Evolutionary conservation across 23 tunicate species (phyloP).

Genomic region (Styela clava): DNA sequence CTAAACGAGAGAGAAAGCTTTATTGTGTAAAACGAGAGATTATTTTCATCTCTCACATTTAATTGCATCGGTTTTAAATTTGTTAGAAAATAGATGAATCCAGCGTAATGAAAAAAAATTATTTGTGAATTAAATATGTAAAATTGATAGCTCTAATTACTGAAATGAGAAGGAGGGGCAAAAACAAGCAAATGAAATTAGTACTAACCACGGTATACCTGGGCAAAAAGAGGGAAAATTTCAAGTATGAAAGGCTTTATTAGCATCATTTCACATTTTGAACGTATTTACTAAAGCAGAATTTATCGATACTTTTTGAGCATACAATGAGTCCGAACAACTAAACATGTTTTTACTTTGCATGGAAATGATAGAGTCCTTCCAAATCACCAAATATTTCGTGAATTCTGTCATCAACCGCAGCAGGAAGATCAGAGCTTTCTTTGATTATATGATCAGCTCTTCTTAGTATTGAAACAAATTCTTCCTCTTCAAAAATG

Average conservation of each 20-base stretch:
- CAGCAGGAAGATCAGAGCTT: slow-evolving; percentile 15
- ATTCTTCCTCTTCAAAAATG: slow-evolving; percentile 34
- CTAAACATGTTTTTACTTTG: slow-evolving; percentile 43
- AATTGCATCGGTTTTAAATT: not conserved
- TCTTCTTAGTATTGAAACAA: slow-evolving; percentile 15
- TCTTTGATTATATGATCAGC: slow-evolving; percentile 32
- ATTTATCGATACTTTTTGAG: too few species aligned
- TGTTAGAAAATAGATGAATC: not conserved
- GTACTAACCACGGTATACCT: too few species aligned
- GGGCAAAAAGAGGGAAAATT: too few species aligned
- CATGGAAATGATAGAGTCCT: slow-evolving; percentile 44
- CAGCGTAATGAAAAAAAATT: too few species aligned
- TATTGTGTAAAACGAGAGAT: not conserved
- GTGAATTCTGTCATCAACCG: slow-evolving; percentile 30
- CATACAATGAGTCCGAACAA: too few species aligned
- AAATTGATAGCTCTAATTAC: too few species aligned
- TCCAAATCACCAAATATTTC: slow-evolving; percentile 46
- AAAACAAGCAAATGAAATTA: too few species aligned
- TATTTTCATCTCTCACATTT: not conserved
- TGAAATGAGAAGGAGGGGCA: too few species aligned
- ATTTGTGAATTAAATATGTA: too few species aligned
- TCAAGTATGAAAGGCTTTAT: too few species aligned
- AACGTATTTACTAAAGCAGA: too few species aligned
- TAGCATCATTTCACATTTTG: too few species aligned
- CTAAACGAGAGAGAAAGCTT: slow-evolving; percentile 16